phyloP scores from a whole-genome alignment of 2,113 vertebrate species.

The Ciconia maguari region DNA sequence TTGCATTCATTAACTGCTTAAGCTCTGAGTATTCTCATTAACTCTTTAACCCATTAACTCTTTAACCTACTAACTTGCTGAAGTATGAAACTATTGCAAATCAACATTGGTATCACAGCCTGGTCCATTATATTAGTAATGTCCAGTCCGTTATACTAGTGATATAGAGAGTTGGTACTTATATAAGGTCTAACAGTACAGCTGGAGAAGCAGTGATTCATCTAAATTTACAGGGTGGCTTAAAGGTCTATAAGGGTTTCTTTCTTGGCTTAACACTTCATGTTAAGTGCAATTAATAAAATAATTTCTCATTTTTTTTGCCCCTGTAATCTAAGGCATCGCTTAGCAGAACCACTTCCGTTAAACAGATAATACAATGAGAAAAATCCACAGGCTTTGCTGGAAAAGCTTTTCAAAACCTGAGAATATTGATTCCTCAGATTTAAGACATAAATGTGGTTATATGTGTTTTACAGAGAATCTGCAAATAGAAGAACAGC shows the following conservation, averaged over 20 bases:
- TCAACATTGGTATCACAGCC: fast-evolving
- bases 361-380: background rate
- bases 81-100: fast-evolving
- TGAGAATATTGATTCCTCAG: background rate
- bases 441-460: background rate
- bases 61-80: background rate
- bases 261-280: background rate
- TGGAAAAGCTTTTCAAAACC: background rate
- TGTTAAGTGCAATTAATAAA: background rate
- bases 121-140: background rate
- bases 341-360: background rate
- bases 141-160: background rate
- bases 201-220: background rate
- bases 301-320: background rate
- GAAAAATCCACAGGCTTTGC: background rate
- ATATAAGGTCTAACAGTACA: fast-evolving
- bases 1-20: background rate
- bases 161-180: background rate
- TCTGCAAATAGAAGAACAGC: background rate
- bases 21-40: background rate
- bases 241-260: background rate
- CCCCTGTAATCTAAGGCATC: background rate
- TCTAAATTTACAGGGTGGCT: background rate
- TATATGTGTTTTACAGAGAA: background rate
- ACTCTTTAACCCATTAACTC: background rate